Evolutionary conservation across 2,113 vertebrate species (phyloP), one percentile per base, ranked within the genome.

Genomic region (Odobenus rosmarus): DNA sequence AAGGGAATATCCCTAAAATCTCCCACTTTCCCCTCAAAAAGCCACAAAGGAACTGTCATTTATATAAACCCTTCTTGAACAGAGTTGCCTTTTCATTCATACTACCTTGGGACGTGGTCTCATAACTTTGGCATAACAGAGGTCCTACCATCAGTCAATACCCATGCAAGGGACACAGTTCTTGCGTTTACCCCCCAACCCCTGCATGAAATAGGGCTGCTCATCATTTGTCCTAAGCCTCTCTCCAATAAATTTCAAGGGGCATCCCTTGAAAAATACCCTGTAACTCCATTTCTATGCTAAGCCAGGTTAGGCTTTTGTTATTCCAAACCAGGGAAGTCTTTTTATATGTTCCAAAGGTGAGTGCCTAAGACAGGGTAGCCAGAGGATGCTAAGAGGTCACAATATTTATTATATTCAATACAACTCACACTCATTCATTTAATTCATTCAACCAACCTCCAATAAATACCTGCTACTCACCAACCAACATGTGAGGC

Each of bases 271-370:
- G n/a, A 33, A 72, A 96, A 90, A 90, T 39, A 88, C 1, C 23
- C 39, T 61, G 4, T 61, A 89, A 94, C 5, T 69, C 36, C 46
- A 95, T 74, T 77, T 88, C 31, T 91, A 46, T 92, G 42, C 49
- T 61, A 93, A 62, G 1, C 49, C 55, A 93, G 18, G 33, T 28
- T 80, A 18, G 83, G 18, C 51, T 79, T 82, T 36, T 59, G 51
- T 93, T 93, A 91, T 93, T 82, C 46, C 59, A 97, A 57, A 71
- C 36, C 39, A 88, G 33, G n/a, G 79, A 86, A 46, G 12, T 61
- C 76, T 67, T 87, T 71, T 21, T 26, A 42, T 72, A 39, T 36
- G 26, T 36, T 67, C 42, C 79, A 28, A 91, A 96, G 14, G 36
- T 89, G 72, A 86, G 57, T 33, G 3, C 46, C 55, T 89, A 74